Base-by-base conservation (phyloP, 2,888 invertebrate species). In the Scaptomyza flava region DNA sequence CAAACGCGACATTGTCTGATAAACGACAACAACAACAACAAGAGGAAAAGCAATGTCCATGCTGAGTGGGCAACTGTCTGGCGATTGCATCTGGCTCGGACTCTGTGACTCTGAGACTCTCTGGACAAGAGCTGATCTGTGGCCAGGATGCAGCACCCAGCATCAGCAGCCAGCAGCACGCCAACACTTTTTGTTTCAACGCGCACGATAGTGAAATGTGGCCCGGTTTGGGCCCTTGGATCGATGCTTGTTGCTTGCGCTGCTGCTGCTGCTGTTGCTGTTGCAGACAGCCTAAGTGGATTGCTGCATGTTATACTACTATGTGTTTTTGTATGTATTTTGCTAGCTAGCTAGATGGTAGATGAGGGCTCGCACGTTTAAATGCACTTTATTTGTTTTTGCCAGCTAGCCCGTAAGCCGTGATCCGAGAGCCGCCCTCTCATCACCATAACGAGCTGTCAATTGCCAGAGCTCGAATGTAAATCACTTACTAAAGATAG, bases 241-340 rank as follows among this genome's bases (percentile, higher is more conserved):
- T 68, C 63, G 74, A 51, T 61, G 56, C 47, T 30, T 42, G 69
- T 20, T 27, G 46, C 33, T 11, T 27, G 27, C 3, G 48, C 46
- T 45, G 34, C 34, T 42, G 59, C 50, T n/a, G 45, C 0, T 43
- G 23, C 23, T 23, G 23, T 23, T 23, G 52, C 69, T 30, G 66
- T 53, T 85, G 77, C 77, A 81, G 87, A 87, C 89, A 87, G 85
- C 74, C 84, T 87, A 89, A 89, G 87, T 87, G 89, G 89, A 87
- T 87, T 46, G 72, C 42, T 60, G 69, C 42, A 36, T 36, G 41
- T 41, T 30, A 33, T 23, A 33, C 31, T 41, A 41, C 14, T 41
- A 41, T 17, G 9, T 42, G 6, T 31, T 30, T n/a, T 3, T 20
- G 30, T 53, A 53, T 17, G 42, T 31, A 11, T 27, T 27, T 27